Evolutionary conservation across 2,888 invertebrate species (phyloP), one percentile per base, ranked within the genome.

Genomic region (Parnassius apollo): DNA sequence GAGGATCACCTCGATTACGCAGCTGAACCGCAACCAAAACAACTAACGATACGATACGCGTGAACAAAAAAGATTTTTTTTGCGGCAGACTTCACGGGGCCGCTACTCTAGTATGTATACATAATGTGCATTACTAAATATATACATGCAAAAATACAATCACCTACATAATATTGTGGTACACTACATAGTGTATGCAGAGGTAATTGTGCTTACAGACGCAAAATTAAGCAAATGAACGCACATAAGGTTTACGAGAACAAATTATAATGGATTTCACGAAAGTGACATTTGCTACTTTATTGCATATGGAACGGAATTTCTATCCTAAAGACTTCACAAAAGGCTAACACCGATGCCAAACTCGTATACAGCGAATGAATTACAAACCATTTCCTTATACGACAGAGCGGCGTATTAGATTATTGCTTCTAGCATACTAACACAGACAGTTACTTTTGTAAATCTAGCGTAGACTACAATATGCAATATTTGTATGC

Each of bases 1-100:
- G 88, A 86, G 88, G 86, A 87, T 84, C 86, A 81, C 86, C 84
- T 83, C 86, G 82, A 85, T 85, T 85, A 86, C 86, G 78, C 75
- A 79, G 81, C 78, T 79, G 70, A 82, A 82, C 80, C 78, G 71
- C 78, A 78, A 79, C 82, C 75, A 77, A 35, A 81, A 81, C 79
- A 83, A 82, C 79, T 75, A 66, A 75, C 70, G 72, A 83, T 83
- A 82, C 76, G 75, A 35, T 83, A 82, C 76, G 75, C 61, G 74
- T 81, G 83, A 85, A 83, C 82, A 83, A 84, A 57, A 84, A 57
- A 78, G 74, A 80, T 78, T 72, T 81, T 75, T 68, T 80, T 75
- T 69, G 71, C 70, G 75, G 73, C 76, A 76, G 72, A 76, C 68
- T 78, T 79, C 69, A 70, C 68, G 60, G 12, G n/a, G 13, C 48